phyloP scores from a whole-genome alignment of 2,797 vertebrate species.

The Phaenicophaeus curvirostris region DNA sequence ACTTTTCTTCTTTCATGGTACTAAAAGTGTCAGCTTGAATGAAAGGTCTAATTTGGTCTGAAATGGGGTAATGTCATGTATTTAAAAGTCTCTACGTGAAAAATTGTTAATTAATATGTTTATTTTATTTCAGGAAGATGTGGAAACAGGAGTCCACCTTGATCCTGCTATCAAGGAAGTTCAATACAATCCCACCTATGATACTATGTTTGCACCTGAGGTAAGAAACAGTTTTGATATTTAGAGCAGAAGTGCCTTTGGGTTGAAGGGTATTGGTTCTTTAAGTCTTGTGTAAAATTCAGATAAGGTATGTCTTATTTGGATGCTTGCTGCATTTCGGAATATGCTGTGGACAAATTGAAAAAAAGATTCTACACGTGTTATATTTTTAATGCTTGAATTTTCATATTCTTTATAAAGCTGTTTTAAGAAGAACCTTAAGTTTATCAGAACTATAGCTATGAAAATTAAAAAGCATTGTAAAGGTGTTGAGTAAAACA shows the following conservation, averaged over 20 bases:
- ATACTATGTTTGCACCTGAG: constrained; percentile 98
- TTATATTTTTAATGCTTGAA: neutral
- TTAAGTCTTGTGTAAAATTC: neutral
- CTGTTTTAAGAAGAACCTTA: neutral
- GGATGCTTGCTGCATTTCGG: neutral
- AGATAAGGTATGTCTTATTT: neutral
- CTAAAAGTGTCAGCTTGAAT: neutral
- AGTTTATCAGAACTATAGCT: neutral
- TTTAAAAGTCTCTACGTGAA: neutral
- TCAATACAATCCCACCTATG: constrained; percentile 89
- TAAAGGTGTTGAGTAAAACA: neutral
- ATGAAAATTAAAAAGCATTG: neutral
- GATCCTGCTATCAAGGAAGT: constrained; percentile 95
- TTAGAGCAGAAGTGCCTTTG: neutral
- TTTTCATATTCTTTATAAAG: constrained; percentile 1
- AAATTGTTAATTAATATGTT: neutral
- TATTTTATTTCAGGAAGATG: constrained; percentile 86
- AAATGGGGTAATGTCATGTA: neutral
- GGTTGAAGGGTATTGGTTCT: neutral
- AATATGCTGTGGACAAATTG: neutral
- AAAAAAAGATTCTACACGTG: neutral
- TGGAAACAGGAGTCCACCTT: constrained; percentile 92
- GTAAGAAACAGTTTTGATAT: constrained; percentile 72
- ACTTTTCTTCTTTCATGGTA: neutral
- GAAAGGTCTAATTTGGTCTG: neutral